Evolutionary conservation across 2,888 invertebrate species (phyloP).

Genomic region (Trachelus stipa): DNA sequence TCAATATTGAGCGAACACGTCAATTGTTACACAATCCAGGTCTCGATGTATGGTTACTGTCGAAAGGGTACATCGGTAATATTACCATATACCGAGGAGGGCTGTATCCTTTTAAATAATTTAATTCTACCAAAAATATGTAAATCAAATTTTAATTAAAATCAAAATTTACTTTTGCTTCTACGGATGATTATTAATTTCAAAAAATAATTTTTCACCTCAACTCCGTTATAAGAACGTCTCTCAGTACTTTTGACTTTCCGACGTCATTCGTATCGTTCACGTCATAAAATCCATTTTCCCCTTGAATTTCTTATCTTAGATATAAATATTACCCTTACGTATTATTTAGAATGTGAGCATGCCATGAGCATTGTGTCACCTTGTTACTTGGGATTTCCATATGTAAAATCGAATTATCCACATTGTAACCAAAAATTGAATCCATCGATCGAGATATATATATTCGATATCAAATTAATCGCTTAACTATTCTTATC

Average conservation of each 20-base stretch:
- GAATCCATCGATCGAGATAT: neutral
- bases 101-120: slow-evolving; percentile 83
- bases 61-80: slow-evolving; percentile 77
- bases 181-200: neutral
- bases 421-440: neutral
- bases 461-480: neutral
- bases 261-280: neutral
- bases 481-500: neutral
- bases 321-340: neutral
- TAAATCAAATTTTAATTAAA: neutral
- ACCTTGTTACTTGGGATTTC: neutral
- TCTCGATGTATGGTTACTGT: slow-evolving; percentile 91
- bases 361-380: neutral
- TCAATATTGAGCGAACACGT: slow-evolving; percentile 80
- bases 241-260: neutral
- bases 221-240: neutral
- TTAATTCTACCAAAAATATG: slow-evolving; percentile 5
- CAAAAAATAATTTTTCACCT: neutral
- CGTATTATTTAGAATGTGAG: neutral
- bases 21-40: slow-evolving; percentile 90
- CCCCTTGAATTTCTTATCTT: neutral
- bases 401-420: neutral
- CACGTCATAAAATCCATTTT: neutral
- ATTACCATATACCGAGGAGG: slow-evolving; percentile 92
- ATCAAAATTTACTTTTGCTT: slow-evolving; percentile 2